Base-by-base conservation (phyloP, 1,140 invertebrate genomes). In the Drosophila mayri region DNA sequence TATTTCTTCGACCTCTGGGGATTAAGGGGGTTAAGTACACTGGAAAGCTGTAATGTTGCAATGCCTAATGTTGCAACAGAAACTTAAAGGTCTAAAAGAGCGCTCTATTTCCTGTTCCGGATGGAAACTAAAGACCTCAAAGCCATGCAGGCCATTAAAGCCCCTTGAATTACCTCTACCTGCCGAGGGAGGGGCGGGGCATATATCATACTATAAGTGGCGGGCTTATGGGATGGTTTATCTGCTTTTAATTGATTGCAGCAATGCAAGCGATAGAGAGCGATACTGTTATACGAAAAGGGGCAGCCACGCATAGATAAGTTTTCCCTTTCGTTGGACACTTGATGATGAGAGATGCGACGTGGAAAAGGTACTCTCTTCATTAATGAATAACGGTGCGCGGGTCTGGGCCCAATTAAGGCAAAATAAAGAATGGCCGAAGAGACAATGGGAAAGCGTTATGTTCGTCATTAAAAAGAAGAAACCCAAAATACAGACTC, bases 351-450 rank as follows among this genome's bases (percentile, higher is more conserved):
- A 18, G 49, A 67, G 30, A 43, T 43, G 63, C 28, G 46, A 40
- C 20, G 38, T 44, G 65, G 47, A 70, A 68, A 38, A 49, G 49
- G 52, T 72, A 47, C 50, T 40, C 47, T 68, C 50, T 71, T 84
- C 80, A 77, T 90, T 88, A 88, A 84, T 71, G 85, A 74, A 68
- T 90, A 88, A 84, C 84, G 85, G 84, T 59, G 18, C 28, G 40
- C 37, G 28, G 40, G 50, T 80, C 57, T 54, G 64, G 61, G 59
- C 41, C 65, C 79, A 90, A 88, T 88, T 88, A 88, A 76, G 41
- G 61, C 46, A 81, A 74, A 79, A 80, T 82, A 77, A 76, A 50
- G 73, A 76, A 76, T 76, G 52, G 66, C 37, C 44, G 5, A 40
- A 59, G 50, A 72, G 67, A 72, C 68, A 72, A 72, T 72, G 66